Percentiles rank a stretch among this genome's conserved stretches.
phyloP scores from a whole-genome alignment of 2,113 vertebrate species.

The Felis chaus region DNA sequence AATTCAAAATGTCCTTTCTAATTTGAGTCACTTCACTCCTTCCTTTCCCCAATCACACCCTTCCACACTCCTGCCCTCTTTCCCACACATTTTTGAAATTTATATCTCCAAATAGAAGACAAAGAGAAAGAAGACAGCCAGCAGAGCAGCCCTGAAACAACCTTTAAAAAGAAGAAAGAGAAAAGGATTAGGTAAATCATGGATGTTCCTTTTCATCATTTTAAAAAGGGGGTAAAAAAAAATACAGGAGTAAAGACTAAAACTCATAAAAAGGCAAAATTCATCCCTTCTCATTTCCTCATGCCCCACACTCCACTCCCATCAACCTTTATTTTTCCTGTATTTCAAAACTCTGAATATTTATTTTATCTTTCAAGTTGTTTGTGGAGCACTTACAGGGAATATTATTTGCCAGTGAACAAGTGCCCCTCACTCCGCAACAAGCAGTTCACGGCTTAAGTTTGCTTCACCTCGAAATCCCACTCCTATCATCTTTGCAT shows the following conservation, averaged over 20 bases:
- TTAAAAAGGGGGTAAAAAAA: background rate
- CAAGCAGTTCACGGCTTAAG: background rate
- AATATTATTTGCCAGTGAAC: background rate
- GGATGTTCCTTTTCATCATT: background rate
- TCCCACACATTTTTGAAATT: background rate
- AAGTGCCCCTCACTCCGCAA: background rate
- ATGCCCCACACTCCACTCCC: background rate
- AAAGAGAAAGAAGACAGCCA: background rate
- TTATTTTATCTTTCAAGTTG: background rate
- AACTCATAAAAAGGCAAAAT: background rate
- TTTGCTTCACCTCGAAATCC: background rate
- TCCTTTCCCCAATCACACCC: background rate
- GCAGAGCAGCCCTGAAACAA: background rate
- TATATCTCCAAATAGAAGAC: constrained; percentile 24
- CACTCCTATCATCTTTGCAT: background rate
- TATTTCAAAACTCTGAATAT: background rate
- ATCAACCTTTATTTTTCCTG: background rate
- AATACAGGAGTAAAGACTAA: background rate
- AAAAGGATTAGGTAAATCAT: background rate
- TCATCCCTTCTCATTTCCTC: background rate
- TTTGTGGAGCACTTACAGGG: background rate
- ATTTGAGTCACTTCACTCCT: background rate
- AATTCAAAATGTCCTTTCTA: background rate
- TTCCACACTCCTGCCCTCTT: background rate
- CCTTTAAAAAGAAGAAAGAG: background rate